These are phyloP conservation scores for Neodiprion lecontei DNA, from an alignment of 1,140 invertebrate species.

Conservation along the genomic window DNA sequence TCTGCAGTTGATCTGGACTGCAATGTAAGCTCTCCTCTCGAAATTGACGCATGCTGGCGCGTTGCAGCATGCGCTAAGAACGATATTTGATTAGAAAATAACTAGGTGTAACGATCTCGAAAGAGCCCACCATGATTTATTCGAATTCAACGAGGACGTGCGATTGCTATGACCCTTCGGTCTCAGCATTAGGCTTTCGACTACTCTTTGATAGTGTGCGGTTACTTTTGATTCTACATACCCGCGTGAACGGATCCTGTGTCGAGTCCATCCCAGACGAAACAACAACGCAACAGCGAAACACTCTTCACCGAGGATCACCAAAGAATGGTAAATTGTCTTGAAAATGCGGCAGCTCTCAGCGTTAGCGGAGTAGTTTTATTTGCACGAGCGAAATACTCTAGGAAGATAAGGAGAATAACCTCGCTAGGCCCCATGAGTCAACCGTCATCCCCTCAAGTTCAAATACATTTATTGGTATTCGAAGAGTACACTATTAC, in stretches of 20 bases:
- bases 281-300: neutral
- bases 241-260: neutral
- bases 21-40: constrained; percentile 1
- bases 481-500: neutral
- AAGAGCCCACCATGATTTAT: no score
- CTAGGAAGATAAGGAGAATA: neutral
- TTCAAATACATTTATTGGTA: neutral
- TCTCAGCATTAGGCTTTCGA: no score
- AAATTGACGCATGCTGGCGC: constrained; percentile 8
- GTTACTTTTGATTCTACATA: neutral
- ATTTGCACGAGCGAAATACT: neutral
- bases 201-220: no score
- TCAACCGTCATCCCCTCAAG: neutral
- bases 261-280: neutral
- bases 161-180: no score
- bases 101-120: no score
- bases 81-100: neutral
- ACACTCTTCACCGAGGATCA: neutral
- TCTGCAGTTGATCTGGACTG: constrained; percentile 18
- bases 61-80: neutral
- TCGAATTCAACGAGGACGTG: no score
- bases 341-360: neutral
- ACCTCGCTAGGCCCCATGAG: neutral
- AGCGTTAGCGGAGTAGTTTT: neutral
- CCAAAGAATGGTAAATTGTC: neutral